Base-by-base conservation (phyloP, 37 sponge, comb jelly and placozoan species). In the Ianthella basta region DNA sequence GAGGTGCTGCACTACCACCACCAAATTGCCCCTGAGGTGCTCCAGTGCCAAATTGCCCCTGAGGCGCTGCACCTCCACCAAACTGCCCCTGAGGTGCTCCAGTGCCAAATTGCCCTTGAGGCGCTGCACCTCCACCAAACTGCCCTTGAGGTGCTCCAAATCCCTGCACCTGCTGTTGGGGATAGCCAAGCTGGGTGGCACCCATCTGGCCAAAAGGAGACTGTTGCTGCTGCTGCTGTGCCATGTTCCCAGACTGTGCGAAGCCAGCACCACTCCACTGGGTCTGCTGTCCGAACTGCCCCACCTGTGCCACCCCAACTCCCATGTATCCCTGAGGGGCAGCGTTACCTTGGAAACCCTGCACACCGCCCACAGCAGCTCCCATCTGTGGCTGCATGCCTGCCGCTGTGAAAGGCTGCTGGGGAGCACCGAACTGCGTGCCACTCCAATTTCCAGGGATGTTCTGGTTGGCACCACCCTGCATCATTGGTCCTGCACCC, bases 21-120 rank as follows among this genome's bases (percentile, higher is more conserved):
- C 60, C 23, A 59, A 34, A 54, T 27, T 79, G 79, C 54, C 38
- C 39, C 79, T 79, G 79, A 13, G 44, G 55, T 24, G 29, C 78
- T 37, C 44, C 29, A 24, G 16, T 35, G 69, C 69, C 78, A 61
- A 61, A 61, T 10, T 61, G 64, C 29, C 29, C 27, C 80, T 80
- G 82, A 20, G 72, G 15, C 16, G 16, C 70, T 59, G 68, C 27
- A 39, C 15, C 20, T 3, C 34, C 20, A 35, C 21, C 44, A 23
- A 36, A 19, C 18, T 27, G 16, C 44, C 44, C 41, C 39, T 44
- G 44, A 20, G 18, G 60, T 4, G 15, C 61, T 59, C 27, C 56
- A 23, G 21, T 37, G 50, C 50, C 23, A 59, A 34, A 54, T 27
- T 79, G 79, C 44, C 64, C 66, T 38, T 82, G 83, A 2, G 35